phyloP scores from a whole-genome alignment of 2,888 invertebrate species.

The Phalera bucephala region DNA sequence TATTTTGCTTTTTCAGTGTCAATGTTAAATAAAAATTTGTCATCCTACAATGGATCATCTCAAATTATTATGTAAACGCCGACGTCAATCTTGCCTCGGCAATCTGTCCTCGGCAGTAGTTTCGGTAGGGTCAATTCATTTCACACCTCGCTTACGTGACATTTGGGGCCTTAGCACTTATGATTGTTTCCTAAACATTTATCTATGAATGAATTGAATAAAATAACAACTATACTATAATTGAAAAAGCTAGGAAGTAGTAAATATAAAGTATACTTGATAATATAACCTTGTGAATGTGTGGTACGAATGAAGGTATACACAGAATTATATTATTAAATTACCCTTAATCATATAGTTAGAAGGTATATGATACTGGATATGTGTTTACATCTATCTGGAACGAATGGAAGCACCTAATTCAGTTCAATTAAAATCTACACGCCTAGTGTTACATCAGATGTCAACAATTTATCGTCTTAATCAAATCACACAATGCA shows the following conservation, averaged over 20 bases:
- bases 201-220: conserved; percentile 24
- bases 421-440: no score
- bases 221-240: conserved; percentile 22
- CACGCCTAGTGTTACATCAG: conserved; percentile 8
- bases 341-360: no score
- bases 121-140: conserved; percentile 37
- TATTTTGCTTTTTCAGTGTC: conserved; percentile 50
- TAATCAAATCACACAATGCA: conserved; percentile 15
- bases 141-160: conserved; percentile 35
- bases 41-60: conserved; percentile 26
- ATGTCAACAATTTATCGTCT: conserved; percentile 16
- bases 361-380: no score
- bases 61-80: conserved; percentile 55
- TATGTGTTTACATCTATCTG: no score
- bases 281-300: conserved; percentile 14
- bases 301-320: not conserved
- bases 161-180: conserved; percentile 20
- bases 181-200: conserved; percentile 32
- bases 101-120: conserved; percentile 21
- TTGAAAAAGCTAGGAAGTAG: conserved; percentile 21
- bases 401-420: no score
- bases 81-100: no score
- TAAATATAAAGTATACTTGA: conserved; percentile 12
- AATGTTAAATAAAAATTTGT: conserved; percentile 39
- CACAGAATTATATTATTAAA: conserved; percentile 1